Conservation (phyloP, 2,888 invertebrate genomes). For the Baccha elongata region DNA sequence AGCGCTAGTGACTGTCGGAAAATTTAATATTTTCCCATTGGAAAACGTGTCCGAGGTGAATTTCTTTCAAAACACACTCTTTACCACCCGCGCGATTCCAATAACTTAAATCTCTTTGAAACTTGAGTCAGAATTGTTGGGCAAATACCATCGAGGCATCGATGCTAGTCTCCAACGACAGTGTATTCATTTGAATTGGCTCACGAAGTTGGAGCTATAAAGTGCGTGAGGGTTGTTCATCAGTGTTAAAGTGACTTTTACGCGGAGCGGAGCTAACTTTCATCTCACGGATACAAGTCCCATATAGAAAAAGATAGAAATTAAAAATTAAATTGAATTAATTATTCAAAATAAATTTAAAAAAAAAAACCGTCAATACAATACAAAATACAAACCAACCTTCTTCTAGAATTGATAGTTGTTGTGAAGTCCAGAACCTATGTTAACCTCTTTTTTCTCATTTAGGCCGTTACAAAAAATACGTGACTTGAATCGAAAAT, state of each 20-base stretch:
- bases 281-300: neutral
- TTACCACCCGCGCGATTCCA: neutral
- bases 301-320: slow-evolving; percentile 6
- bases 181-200: slow-evolving; percentile 53
- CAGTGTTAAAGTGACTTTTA: slow-evolving; percentile 69
- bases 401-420: neutral
- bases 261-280: slow-evolving; percentile 32
- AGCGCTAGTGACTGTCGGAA: slow-evolving; percentile 28
- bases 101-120: slow-evolving; percentile 18
- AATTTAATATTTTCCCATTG: slow-evolving; percentile 24
- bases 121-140: slow-evolving; percentile 49
- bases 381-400: too few relatives aligned
- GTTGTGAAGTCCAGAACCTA: neutral
- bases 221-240: slow-evolving; percentile 71
- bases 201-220: slow-evolving; percentile 67
- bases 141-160: slow-evolving; percentile 45
- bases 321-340: slow-evolving; percentile 22
- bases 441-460: slow-evolving; percentile 35
- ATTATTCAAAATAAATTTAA: slow-evolving; percentile 17
- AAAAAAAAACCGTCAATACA: slow-evolving; percentile 16
- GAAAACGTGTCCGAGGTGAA: slow-evolving; percentile 59
- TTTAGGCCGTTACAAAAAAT: slow-evolving; percentile 40
- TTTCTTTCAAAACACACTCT: slow-evolving; percentile 31
- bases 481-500: slow-evolving; percentile 61
- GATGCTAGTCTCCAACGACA: slow-evolving; percentile 28